Evolutionary conservation across 1,140 invertebrate species (phyloP).

Genomic region (Cryptotermes secundus): DNA sequence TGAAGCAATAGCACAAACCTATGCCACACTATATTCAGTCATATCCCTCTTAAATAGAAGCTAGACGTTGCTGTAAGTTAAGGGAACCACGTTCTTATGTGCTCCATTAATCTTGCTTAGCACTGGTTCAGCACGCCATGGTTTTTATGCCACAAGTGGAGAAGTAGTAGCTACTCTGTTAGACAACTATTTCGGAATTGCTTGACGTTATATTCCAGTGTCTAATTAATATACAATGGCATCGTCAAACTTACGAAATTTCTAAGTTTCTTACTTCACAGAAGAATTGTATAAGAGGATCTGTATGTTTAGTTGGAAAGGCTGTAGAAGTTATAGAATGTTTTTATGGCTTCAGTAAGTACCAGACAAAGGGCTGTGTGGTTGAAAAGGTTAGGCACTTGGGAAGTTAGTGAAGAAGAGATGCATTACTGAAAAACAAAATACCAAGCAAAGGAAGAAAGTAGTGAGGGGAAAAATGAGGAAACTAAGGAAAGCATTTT

Average conservation of each 20-base stretch:
- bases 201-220: too few species aligned
- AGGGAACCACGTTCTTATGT: too few species aligned
- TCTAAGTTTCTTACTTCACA: background rate
- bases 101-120: too few species aligned
- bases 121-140: too few species aligned
- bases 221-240: background rate
- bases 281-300: background rate
- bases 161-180: too few species aligned
- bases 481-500: background rate
- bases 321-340: background rate
- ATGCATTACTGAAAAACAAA: slow-evolving; percentile 1
- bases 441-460: background rate
- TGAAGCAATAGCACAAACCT: too few species aligned
- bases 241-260: background rate
- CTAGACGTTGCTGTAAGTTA: too few species aligned
- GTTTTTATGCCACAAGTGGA: too few species aligned
- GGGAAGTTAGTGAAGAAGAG: background rate
- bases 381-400: background rate
- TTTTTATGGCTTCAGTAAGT: background rate
- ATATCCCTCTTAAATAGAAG: too few species aligned
- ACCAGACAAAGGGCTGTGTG: background rate
- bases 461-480: background rate
- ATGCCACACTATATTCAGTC: too few species aligned
- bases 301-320: background rate
- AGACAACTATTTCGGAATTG: too few species aligned